Percentiles rank a stretch among this genome's conserved stretches.
Evolutionary conservation across 1,140 invertebrate species (phyloP).

Genomic region (Anadara kagoshimensis): DNA sequence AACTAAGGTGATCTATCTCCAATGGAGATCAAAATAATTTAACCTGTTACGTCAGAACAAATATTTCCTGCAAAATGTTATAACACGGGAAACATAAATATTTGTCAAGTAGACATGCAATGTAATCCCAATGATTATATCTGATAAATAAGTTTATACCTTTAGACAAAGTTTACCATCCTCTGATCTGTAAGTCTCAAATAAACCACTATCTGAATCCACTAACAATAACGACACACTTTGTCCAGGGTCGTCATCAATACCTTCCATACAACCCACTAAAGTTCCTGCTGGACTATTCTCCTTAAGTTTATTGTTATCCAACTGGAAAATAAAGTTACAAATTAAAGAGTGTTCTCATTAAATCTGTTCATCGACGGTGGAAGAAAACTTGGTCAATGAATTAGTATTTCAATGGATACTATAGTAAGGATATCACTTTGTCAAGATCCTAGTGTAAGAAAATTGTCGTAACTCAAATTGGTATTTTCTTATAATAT

Average conservation of each 20-base stretch:
- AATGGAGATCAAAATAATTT: too few species aligned
- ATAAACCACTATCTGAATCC: conserved; percentile 37
- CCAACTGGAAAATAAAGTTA: conserved; percentile 37
- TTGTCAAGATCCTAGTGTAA: too few species aligned
- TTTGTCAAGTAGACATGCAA: neutral
- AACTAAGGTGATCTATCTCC: too few species aligned
- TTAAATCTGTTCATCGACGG: too few species aligned
- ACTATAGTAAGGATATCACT: too few species aligned
- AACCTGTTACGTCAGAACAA: too few species aligned
- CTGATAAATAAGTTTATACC: conserved; percentile 26
- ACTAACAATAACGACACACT: conserved; percentile 46
- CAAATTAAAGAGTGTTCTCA: too few species aligned
- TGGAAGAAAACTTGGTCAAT: too few species aligned
- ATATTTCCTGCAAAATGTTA: too few species aligned
- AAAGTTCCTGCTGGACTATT: conserved; percentile 53
- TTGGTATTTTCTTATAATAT: too few species aligned
- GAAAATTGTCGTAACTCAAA: too few species aligned
- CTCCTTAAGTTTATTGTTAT: conserved; percentile 52
- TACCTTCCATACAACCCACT: conserved; percentile 52
- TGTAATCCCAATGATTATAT: neutral
- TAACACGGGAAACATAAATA: neutral
- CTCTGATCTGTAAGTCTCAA: conserved; percentile 37
- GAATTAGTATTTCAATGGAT: too few species aligned
- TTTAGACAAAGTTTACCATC: conserved; percentile 42
- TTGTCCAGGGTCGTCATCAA: conserved; percentile 57